Evolutionary conservation across 2,797 vertebrate genomes (phyloP).

Genomic region (Acanthurus tractus): DNA sequence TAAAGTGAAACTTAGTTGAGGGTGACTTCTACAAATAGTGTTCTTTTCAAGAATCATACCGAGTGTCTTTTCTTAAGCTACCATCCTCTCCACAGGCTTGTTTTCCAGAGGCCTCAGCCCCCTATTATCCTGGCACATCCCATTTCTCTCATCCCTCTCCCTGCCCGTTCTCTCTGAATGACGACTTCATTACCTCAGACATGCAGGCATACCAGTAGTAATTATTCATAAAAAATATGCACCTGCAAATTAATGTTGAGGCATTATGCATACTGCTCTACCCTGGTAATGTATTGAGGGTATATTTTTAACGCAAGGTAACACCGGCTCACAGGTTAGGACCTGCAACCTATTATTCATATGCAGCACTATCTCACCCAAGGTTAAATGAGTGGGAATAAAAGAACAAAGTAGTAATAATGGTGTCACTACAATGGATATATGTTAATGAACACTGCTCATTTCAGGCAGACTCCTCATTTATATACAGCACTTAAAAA

Average conservation of each 20-base stretch:
- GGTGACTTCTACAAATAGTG: conserved; percentile 24
- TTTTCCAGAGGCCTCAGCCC: conserved; percentile 36
- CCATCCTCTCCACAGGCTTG: conserved; percentile 22
- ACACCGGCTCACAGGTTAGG: conserved; percentile 56
- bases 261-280: conserved; percentile 65
- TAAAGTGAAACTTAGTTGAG: conserved; percentile 16
- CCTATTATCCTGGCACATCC: conserved; percentile 48
- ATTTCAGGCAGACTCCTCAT: conserved; percentile 49
- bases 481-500: conserved; percentile 31
- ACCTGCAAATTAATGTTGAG: conserved; percentile 66
- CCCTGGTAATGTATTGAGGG: conserved; percentile 61
- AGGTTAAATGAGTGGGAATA: conserved; percentile 68
- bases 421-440: conserved; percentile 61
- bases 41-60: conserved; percentile 30
- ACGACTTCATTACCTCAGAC: conserved; percentile 50
- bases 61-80: conserved; percentile 37
- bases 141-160: conserved; percentile 31
- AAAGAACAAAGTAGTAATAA: conserved; percentile 64
- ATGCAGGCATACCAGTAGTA: conserved; percentile 51
- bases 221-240: conserved; percentile 70
- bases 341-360: conserved; percentile 69
- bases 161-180: conserved; percentile 17
- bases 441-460: conserved; percentile 64
- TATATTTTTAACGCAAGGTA: conserved; percentile 69
- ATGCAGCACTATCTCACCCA: conserved; percentile 67